These are phyloP conservation scores for Aplysina aerophoba DNA, from an alignment of 37 sponge, comb jelly and placozoan genomes.

Conservation along the genomic window DNA sequence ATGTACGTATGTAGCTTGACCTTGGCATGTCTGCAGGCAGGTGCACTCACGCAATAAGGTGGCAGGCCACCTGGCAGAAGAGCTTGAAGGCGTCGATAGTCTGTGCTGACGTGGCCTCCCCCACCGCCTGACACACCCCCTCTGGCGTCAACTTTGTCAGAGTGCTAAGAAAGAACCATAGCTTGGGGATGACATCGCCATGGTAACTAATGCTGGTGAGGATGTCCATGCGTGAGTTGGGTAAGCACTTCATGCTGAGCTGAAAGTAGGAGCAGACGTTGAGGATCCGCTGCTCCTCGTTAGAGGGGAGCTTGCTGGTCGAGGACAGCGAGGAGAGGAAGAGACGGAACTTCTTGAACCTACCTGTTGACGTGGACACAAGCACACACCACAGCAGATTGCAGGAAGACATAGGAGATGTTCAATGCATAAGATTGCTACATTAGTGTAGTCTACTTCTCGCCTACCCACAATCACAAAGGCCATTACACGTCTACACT, in stretches of 20 bases:
- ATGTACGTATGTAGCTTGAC: too few species aligned
- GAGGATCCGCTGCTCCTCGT: conserved; percentile 10
- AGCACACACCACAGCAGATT: too few species aligned
- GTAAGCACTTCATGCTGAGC: conserved; percentile 41
- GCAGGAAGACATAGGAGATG: too few species aligned
- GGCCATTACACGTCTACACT: too few species aligned
- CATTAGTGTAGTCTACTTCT: too few species aligned
- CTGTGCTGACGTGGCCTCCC: conserved; percentile 13
- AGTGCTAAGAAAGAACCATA: conserved; percentile 65
- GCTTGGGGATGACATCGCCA: conserved; percentile 55
- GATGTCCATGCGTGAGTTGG: conserved; percentile 47
- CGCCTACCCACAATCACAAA: too few species aligned
- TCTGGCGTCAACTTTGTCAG: conserved; percentile 37
- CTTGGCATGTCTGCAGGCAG: too few species aligned
- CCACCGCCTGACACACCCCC: conserved; percentile 27
- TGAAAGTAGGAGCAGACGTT: conserved; percentile 23
- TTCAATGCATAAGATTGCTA: too few species aligned
- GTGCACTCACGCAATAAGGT: conserved; percentile 62
- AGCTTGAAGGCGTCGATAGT: conserved; percentile 29
- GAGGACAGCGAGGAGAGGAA: conserved; percentile 16
- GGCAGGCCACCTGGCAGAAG: conserved; percentile 59
- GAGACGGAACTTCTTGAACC: conserved; percentile 21
- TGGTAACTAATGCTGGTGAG: conserved; percentile 75
- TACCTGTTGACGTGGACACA: not conserved
- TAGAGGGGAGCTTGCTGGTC: conserved; percentile 9